A percentile compares a stretch with the other conserved stretches of the same genome.
Conservation (phyloP, 2,797 vertebrate genomes). For the Diplodus puntazzo region DNA sequence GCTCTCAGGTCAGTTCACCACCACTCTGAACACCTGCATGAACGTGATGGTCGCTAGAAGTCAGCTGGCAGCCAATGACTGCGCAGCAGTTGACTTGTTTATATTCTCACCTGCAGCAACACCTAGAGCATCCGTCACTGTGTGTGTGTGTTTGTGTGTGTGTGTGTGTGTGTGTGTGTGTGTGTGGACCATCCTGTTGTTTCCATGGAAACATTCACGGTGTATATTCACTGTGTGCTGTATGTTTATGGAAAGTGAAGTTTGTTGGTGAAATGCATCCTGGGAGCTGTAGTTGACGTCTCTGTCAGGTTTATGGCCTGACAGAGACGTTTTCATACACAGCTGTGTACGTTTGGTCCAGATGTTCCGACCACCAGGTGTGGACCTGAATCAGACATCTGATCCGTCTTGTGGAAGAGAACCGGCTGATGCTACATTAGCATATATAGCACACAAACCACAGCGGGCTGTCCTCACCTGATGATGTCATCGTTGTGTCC, state of each 20-base stretch:
- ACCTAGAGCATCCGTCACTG: conserved; percentile 10
- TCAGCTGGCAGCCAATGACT: too few species aligned
- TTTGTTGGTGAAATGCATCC: not conserved
- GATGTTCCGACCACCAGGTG: not conserved
- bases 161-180: conserved; percentile 6
- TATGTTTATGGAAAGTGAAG: too few species aligned
- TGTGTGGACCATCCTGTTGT: not conserved
- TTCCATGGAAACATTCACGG: not conserved
- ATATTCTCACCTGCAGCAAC: conserved; percentile 16
- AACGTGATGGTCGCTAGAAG: too few species aligned
- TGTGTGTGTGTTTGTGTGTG: not conserved
- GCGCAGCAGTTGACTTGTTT: too few species aligned
- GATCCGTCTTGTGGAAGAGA: too few species aligned
- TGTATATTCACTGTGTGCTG: too few species aligned
- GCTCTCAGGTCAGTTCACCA: too few species aligned
- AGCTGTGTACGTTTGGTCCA: not conserved
- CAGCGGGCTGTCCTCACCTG: conserved; percentile 84
- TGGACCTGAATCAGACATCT: too few species aligned
- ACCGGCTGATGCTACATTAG: not conserved
- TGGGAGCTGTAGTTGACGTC: not conserved
- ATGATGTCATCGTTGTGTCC: conserved; percentile 98
- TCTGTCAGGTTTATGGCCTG: too few species aligned
- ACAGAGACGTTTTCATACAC: not conserved
- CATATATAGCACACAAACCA: not conserved
- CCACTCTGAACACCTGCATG: too few species aligned